Evolutionary conservation across 1,140 invertebrate species (phyloP).

Genomic region (Hyles euphorbiae): DNA sequence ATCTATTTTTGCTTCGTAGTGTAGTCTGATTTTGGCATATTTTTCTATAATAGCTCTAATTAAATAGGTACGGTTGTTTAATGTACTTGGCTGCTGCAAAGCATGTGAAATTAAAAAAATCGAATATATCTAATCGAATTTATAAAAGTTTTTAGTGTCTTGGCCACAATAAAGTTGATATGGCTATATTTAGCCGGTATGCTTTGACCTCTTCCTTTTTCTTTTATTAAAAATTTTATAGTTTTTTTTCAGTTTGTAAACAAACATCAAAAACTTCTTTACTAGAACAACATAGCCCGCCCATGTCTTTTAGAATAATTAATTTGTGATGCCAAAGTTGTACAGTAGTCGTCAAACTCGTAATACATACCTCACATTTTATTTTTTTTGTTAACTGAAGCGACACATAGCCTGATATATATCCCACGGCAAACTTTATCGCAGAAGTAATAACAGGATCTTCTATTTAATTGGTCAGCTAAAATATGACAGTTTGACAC

Average conservation of each 20-base stretch:
- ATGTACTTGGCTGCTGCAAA: constrained; percentile 4
- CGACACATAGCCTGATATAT: constrained; percentile 15
- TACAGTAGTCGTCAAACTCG: constrained; percentile 7
- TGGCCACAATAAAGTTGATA: background rate
- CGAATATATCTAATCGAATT: constrained; percentile 10
- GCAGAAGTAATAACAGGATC: constrained; percentile 2
- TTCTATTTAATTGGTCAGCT: constrained; percentile 7
- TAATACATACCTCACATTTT: constrained; percentile 21
- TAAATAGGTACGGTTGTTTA: constrained; percentile 15
- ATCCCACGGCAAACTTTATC: constrained; percentile 16
- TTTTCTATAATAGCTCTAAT: constrained; percentile 21
- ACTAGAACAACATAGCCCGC: constrained; percentile 16
- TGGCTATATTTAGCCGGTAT: background rate
- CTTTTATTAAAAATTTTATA: constrained; percentile 1
- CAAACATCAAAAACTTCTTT: constrained; percentile 19
- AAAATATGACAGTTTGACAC: constrained; percentile 9
- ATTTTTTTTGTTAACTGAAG: constrained; percentile 13
- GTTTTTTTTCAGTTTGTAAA: constrained; percentile 6
- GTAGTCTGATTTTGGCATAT: constrained; percentile 16
- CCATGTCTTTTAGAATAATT: constrained; percentile 23
- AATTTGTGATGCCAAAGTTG: constrained; percentile 21
- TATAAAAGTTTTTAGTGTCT: constrained; percentile 10
- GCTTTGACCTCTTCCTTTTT: background rate
- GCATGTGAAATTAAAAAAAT: constrained; percentile 7
- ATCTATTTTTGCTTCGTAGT: constrained; percentile 11